These are phyloP conservation scores for Ibycter americanus DNA, from an alignment of 2,797 vertebrate species.

Conservation along the genomic window DNA sequence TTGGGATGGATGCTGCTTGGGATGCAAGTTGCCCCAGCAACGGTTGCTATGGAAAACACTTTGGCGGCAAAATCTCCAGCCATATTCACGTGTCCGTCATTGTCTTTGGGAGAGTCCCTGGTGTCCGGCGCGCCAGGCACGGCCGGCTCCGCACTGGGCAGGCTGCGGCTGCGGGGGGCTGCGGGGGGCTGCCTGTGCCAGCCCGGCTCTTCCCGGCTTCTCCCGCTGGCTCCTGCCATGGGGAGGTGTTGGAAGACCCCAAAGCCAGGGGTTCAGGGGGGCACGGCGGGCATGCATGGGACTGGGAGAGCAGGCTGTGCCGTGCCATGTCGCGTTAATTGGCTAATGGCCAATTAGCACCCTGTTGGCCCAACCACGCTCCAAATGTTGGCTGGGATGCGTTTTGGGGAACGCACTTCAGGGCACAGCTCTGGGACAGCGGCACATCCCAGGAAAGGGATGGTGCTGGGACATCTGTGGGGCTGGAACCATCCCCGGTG, in stretches of 20 bases:
- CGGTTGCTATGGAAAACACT: slow-evolving; percentile 39
- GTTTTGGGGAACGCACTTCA: accelerated
- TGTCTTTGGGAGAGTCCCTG: neutral
- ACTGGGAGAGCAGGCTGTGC: neutral
- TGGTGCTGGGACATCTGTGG: neutral
- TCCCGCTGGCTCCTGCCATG: neutral
- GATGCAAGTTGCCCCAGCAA: slow-evolving; percentile 48
- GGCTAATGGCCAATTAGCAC: neutral
- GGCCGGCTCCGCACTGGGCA: accelerated
- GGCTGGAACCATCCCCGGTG: neutral
- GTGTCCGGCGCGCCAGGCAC: neutral
- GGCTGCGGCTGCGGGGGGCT: accelerated
- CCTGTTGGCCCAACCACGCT: accelerated
- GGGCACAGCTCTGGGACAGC: neutral
- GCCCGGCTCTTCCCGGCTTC: neutral
- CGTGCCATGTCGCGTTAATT: neutral
- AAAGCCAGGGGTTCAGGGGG: neutral
- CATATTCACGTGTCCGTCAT: neutral
- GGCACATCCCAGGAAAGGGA: neutral
- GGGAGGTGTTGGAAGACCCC: neutral
- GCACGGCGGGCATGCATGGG: accelerated
- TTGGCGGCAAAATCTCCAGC: neutral
- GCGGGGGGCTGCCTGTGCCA: neutral
- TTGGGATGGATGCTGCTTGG: neutral
- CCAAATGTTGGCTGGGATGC: accelerated